Evolutionary conservation across 2,113 vertebrate species (phyloP).

Genomic region (Microcebus griseorufus): DNA sequence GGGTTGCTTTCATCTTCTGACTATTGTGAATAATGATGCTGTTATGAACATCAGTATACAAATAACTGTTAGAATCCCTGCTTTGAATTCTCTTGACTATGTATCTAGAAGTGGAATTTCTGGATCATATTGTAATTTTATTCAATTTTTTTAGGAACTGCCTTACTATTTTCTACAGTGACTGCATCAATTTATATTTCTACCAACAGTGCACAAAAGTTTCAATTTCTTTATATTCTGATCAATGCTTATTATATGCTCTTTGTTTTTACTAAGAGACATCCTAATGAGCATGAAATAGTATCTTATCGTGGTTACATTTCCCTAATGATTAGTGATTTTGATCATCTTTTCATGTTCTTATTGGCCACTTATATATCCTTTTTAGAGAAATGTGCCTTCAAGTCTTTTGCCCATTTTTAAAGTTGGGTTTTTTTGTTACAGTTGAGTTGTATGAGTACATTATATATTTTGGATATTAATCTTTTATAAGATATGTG

Average conservation of each 20-base stretch:
- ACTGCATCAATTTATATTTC: not conserved
- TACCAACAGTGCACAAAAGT: not conserved
- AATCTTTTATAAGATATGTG: not conserved
- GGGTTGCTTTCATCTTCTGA: not conserved
- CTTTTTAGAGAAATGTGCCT: not conserved
- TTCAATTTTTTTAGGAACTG: not conserved
- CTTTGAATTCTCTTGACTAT: not conserved
- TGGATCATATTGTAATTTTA: not conserved
- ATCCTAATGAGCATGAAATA: not conserved
- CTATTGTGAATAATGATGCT: not conserved
- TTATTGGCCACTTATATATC: too few relatives aligned
- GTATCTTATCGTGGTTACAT: not conserved
- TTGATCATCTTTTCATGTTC: not conserved
- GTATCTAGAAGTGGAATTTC: not conserved
- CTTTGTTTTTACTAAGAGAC: not conserved
- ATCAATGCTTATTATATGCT: not conserved
- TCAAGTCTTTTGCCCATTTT: not conserved
- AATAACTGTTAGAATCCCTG: not conserved
- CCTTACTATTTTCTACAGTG: not conserved
- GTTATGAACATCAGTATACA: not conserved
- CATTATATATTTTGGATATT: not conserved
- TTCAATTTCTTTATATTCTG: not conserved
- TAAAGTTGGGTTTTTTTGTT: not conserved
- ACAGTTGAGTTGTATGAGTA: not conserved
- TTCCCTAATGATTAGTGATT: not conserved